Base-by-base conservation (phyloP, 2,888 invertebrate species). In the Pyrgus malvae region DNA sequence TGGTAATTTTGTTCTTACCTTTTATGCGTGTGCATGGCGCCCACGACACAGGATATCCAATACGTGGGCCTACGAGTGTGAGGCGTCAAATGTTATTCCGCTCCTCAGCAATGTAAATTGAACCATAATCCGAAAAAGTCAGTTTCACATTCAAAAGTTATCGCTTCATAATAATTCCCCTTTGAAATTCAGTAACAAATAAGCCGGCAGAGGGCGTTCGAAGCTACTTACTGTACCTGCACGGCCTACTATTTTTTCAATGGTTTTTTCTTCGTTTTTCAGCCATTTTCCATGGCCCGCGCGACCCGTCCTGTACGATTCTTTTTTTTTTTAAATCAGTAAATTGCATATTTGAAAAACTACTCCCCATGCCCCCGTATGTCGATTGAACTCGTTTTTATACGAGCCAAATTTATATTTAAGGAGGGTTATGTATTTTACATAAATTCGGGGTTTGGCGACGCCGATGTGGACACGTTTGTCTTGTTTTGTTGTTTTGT, bases 331-430 rank as follows among this genome's bases (percentile, higher is more conserved):
- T 80, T 78, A 82, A 88, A 88, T 88, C 87, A 85, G 83, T 83
- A 88, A 89, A 88, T 87, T 88, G 87, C 87, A 87, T 88, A 89
- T 89, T 85, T 86, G 85, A 86, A 86, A 88, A 87, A 88, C 86
- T 88, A 87, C 80, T 76, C 74, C 74, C 63, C 63, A 63, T 60
- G 57, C 57, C 61, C 57, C 61, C 58, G 63, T 60, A 67, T 68
- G 65, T 69, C 72, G 71, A 74, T 72, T 72, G 71, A 67, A 67
- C 69, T 42, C 33, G 59, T 57, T 62, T 64, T 63, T 61, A 59
- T 62, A 57, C 59, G 55, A 45, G 55, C 45, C 57, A 59, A 45
- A 63, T 62, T 67, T 65, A 60, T 63, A 64, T 64, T 63, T 58
- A 61, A 62, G 58, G 59, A 45, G 40, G 23, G 40, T 23, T 4